Evolutionary conservation across 2,113 vertebrate species (phyloP), one percentile per base, ranked within the genome.

Genomic region (Leptobrachium ailaonicum): DNA sequence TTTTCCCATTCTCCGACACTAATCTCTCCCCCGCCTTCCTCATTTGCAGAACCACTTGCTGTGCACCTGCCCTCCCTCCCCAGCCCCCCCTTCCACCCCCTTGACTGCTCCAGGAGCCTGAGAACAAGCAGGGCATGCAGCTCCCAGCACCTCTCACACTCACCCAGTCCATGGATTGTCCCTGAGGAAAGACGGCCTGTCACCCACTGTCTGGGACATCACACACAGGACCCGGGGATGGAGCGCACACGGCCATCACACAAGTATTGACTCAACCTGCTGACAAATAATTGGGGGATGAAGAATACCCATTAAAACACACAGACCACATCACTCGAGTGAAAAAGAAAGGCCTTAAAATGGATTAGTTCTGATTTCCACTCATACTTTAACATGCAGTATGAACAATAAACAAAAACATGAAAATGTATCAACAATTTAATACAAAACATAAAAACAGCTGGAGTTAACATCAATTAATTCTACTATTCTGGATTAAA

Each of bases 1-100:
- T 75, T 81, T 81, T 45, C 54, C 72, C 66, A 62, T 79, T 81
- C 78, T 81, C 64, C 42, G 42, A 32, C 79, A 62, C 72, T 81
- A 81, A 81, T 81, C 79, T 81, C 71, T 81, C 79, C 64, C 79
- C 79, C 79, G 79, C 79, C 79, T 81, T 72, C 72, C 71, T 81
- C 72, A 81, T 75, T 75, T 75, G 79, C 79, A 81, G 79, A 72
- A 64, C 71, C 72, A 68, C 79, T 81, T 81, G 72, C 73, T 75
- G 79, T 81, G 79, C 79, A 81, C 79, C 79, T 81, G 79, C 79
- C 78, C 71, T 75, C 66, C 71, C 66, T 69, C 64, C 71, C 66
- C 72, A 62, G 68, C 32, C 47, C 20, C 62, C 62, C 62, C 62
- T 10, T 11, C 70, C 54, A 13, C 9, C 68, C 69, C 68, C 76